Evolutionary conservation across 2,888 invertebrate species (phyloP).

Genomic region (Exephanes ischioxanthus): DNA sequence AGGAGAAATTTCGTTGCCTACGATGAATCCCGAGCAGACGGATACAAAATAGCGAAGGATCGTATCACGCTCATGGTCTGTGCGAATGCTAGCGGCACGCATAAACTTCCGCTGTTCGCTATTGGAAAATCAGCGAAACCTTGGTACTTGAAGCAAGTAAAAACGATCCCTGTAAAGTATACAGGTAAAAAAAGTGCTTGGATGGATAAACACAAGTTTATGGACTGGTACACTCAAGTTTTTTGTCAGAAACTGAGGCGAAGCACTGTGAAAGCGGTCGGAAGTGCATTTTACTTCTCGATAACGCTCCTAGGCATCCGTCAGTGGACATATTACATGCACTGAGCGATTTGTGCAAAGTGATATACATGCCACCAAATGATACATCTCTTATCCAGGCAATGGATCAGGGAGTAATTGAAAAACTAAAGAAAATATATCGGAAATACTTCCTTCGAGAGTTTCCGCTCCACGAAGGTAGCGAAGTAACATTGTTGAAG

Average conservation of each 20-base stretch:
- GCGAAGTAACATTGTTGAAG: not conserved
- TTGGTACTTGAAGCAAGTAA: conserved; percentile 70
- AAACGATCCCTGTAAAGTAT: not conserved
- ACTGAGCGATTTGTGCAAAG: conserved; percentile 38
- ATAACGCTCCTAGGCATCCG: conserved; percentile 60
- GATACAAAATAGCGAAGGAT: too few relatives aligned
- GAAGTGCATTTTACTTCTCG: conserved; percentile 52
- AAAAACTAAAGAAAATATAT: conserved; percentile 37
- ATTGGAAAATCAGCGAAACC: conserved; percentile 75
- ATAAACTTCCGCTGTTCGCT: conserved; percentile 72
- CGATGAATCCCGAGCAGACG: too few relatives aligned
- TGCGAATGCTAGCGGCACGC: too few relatives aligned
- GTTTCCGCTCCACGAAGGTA: not conserved
- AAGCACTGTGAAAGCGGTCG: conserved; percentile 39
- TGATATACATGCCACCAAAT: conserved; percentile 55
- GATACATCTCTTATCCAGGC: conserved; percentile 45
- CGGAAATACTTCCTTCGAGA: conserved; percentile 25
- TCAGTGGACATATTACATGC: conserved; percentile 44
- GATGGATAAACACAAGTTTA: conserved; percentile 71
- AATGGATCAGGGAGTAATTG: conserved; percentile 44
- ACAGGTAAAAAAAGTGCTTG: conserved; percentile 68
- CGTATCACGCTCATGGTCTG: too few relatives aligned
- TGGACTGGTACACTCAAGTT: conserved; percentile 68
- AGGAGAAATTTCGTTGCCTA: too few relatives aligned
- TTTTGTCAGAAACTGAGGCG: conserved; percentile 64